Conservation (phyloP, 1,140 invertebrate genomes). For the Heliothis virescens region DNA sequence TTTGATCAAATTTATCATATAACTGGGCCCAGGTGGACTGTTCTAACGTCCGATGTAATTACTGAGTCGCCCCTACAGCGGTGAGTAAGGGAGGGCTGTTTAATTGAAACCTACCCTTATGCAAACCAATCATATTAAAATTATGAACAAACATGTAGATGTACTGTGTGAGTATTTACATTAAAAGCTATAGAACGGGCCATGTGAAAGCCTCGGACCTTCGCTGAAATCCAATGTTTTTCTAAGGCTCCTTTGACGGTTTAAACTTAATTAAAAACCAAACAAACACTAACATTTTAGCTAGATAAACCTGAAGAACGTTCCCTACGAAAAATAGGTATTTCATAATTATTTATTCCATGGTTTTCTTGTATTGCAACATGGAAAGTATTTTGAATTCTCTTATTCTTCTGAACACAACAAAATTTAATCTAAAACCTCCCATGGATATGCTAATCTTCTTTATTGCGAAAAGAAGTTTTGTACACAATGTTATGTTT, state of each 20-base stretch:
- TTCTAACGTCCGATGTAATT: too few species aligned
- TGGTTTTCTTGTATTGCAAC: neutral
- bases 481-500: constrained; percentile 29
- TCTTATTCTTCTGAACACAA: neutral
- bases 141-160: constrained; percentile 1
- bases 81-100: too few species aligned
- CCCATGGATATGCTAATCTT: constrained; percentile 39
- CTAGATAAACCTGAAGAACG: neutral
- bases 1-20: too few species aligned
- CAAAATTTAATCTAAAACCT: constrained; percentile 41
- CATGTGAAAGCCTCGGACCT: too few species aligned
- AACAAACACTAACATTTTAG: neutral
- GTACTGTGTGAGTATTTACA: neutral
- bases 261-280: too few species aligned
- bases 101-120: neutral
- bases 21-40: too few species aligned
- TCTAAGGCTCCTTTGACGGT: too few species aligned
- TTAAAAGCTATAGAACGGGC: too few species aligned
- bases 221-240: too few species aligned
- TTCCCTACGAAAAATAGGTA: too few species aligned
- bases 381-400: neutral
- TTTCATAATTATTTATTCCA: neutral
- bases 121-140: constrained; percentile 20
- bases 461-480: constrained; percentile 33
- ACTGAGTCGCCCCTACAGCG: too few species aligned